Conservation (phyloP, 2,113 vertebrate species). For the Chrysemys picta region DNA sequence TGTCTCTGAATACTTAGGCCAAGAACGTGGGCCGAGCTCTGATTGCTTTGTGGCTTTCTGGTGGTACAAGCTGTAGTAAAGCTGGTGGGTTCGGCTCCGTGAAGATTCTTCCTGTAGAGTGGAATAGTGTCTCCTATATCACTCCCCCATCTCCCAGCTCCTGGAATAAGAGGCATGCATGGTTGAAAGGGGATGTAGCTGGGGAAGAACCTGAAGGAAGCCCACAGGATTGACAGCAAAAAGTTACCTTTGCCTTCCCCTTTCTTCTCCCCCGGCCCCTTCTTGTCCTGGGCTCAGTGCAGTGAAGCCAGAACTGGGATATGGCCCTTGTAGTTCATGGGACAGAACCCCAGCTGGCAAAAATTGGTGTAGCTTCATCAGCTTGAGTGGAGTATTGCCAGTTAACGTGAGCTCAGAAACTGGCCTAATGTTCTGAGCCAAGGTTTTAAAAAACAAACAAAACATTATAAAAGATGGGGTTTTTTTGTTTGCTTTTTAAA, state of each 20-base stretch:
- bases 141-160: neutral
- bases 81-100: rapidly evolving
- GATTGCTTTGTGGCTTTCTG: neutral
- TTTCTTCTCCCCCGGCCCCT: rapidly evolving
- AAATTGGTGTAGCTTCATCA: rapidly evolving
- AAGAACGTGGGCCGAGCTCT: neutral
- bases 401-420: neutral
- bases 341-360: neutral
- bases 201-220: neutral
- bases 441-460: neutral
- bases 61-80: neutral
- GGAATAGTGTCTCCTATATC: neutral
- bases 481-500: neutral
- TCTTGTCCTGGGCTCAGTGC: neutral
- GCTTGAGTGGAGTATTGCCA: neutral
- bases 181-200: neutral
- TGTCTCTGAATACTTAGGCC: neutral
- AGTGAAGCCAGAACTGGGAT: neutral
- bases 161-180: neutral
- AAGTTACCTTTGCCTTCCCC: neutral
- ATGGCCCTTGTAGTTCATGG: neutral
- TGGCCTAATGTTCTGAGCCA: neutral
- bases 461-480: rapidly evolving
- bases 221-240: neutral
- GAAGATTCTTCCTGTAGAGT: rapidly evolving